These are phyloP conservation scores for Lophius americanus DNA, from an alignment of 2,797 vertebrate species.

Conservation along the genomic window DNA sequence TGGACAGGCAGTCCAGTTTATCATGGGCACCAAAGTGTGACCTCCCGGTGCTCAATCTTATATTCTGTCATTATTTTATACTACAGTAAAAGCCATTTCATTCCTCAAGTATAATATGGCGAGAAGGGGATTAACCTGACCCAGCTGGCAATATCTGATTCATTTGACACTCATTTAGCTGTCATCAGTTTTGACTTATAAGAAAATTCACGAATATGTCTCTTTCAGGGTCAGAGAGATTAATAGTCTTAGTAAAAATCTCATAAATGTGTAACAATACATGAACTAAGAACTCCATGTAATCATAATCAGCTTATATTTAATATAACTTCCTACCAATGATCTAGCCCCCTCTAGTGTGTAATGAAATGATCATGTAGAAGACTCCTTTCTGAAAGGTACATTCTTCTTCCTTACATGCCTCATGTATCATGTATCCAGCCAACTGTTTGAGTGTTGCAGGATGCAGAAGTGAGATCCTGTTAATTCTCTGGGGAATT, in stretches of 20 bases:
- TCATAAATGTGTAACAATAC: constrained; percentile 14
- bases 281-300: constrained; percentile 18
- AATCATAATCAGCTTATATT: constrained; percentile 47
- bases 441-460: constrained; percentile 17
- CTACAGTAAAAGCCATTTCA: constrained; percentile 49
- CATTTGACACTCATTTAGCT: constrained; percentile 51
- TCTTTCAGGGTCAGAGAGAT: constrained; percentile 1
- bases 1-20: constrained; percentile 69
- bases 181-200: constrained; percentile 47
- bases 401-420: constrained; percentile 21
- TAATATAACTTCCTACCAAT: constrained; percentile 63
- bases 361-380: constrained; percentile 63
- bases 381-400: constrained; percentile 29
- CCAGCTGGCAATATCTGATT: constrained; percentile 48
- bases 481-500: constrained; percentile 8
- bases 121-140: constrained; percentile 58
- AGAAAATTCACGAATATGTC: constrained; percentile 1
- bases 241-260: constrained; percentile 6
- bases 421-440: constrained; percentile 40
- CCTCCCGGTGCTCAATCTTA: constrained; percentile 56
- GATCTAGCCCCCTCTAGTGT: constrained; percentile 82
- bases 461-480: constrained; percentile 11
- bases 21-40: constrained; percentile 61
- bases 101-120: constrained; percentile 61
- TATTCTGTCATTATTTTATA: constrained; percentile 66